Evolutionary conservation across 2,113 vertebrate species (phyloP).

Genomic region (Gopherus flavomarginatus): DNA sequence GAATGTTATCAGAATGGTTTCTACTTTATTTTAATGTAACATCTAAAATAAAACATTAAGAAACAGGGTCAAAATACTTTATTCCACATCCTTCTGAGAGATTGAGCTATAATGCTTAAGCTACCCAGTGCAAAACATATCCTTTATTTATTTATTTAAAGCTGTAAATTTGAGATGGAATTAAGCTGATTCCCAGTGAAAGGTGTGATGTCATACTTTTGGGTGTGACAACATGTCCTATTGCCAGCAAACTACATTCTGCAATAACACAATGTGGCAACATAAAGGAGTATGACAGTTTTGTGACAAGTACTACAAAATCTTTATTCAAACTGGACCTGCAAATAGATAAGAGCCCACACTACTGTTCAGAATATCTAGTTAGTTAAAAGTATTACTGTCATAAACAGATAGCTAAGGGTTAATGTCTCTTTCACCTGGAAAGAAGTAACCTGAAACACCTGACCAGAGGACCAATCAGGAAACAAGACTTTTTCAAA

Average conservation of each 20-base stretch:
- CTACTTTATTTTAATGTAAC: background rate
- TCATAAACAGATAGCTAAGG: no score
- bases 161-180: background rate
- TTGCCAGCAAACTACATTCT: background rate
- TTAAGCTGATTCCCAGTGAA: background rate
- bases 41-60: background rate
- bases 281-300: background rate
- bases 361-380: background rate
- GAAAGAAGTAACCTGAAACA: no score
- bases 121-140: background rate
- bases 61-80: background rate
- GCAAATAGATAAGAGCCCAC: background rate
- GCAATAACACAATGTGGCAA: background rate
- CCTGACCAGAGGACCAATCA: no score
- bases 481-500: no score
- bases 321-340: background rate
- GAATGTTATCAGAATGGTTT: background rate
- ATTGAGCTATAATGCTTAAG: slow-evolving; percentile 11
- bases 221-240: background rate
- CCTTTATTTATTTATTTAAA: background rate
- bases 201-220: background rate
- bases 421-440: no score
- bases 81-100: slow-evolving; percentile 5
- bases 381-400: background rate
- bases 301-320: background rate